These are phyloP conservation scores for Antechinus stuartii DNA, from an alignment of 2,113 vertebrate species.

Conservation along the genomic window DNA sequence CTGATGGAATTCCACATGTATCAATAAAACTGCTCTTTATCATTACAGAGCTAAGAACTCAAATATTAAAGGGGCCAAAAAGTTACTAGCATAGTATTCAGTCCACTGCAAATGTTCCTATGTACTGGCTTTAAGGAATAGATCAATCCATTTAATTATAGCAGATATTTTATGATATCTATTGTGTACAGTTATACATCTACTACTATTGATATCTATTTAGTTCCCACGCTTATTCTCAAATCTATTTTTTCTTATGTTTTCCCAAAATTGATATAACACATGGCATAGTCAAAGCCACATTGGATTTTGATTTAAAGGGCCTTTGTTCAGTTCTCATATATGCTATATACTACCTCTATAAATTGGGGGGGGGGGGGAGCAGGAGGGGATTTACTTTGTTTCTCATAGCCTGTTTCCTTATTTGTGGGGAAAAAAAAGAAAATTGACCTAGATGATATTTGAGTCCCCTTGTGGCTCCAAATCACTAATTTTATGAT, in stretches of 20 bases:
- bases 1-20: neutral
- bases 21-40: neutral
- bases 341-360: neutral
- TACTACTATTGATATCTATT: neutral
- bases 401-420: neutral
- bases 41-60: conserved; percentile 8
- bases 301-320: neutral
- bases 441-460: neutral
- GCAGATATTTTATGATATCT: neutral
- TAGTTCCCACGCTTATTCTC: neutral
- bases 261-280: neutral
- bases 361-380: no score
- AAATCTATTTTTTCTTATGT: neutral
- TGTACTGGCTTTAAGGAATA: accelerated
- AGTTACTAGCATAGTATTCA: neutral
- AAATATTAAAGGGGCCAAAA: neutral
- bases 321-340: neutral
- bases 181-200: no score
- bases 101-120: neutral
- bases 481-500: neutral
- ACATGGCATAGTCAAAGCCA: neutral
- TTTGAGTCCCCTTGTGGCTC: neutral
- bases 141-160: neutral
- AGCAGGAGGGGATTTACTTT: no score
- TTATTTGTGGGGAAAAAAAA: neutral